A percentile compares a stretch with the other conserved stretches of the same genome.
These are phyloP conservation scores for Sarcoramphus papa DNA, from an alignment of 2,797 vertebrate genomes.

Conservation along the genomic window DNA sequence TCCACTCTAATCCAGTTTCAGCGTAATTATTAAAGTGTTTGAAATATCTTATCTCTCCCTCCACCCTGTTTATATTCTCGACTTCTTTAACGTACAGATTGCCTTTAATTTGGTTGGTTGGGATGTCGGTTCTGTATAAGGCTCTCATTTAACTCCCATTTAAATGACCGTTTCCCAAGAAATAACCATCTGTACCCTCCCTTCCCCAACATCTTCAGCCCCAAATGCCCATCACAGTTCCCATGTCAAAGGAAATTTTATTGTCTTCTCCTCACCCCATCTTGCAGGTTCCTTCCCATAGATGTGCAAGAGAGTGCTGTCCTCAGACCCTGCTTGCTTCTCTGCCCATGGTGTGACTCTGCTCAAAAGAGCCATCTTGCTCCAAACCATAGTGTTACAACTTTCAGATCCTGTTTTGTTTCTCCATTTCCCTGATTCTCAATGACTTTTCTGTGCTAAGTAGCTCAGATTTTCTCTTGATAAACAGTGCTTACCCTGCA, in stretches of 20 bases:
- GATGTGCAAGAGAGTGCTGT: not conserved
- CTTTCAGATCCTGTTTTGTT: not conserved
- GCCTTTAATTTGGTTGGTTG: not conserved
- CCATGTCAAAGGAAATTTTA: not conserved
- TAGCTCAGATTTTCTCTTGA: not conserved
- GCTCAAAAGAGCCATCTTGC: not conserved
- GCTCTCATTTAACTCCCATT: not conserved
- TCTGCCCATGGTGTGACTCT: not conserved
- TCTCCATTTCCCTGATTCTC: not conserved
- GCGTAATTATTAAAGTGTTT: conserved; percentile 34
- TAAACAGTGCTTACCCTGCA: not conserved
- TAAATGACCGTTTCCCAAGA: not conserved
- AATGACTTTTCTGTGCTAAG: not conserved
- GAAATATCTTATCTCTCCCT: conserved; percentile 43
- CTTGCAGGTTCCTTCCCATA: not conserved
- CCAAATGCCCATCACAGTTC: not conserved
- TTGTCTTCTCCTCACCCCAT: not conserved
- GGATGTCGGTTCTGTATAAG: not conserved
- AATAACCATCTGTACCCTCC: not conserved
- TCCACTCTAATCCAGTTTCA: conserved; percentile 43
- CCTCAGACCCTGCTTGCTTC: not conserved
- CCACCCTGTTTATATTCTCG: conserved; percentile 7
- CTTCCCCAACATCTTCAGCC: not conserved
- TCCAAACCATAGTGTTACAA: not conserved
- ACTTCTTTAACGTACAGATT: conserved; percentile 7